A percentile compares a stretch with the other conserved stretches of the same genome.
Evolutionary conservation across 2,888 invertebrate species (phyloP).

Genomic region (Cheilosia grossa): DNA sequence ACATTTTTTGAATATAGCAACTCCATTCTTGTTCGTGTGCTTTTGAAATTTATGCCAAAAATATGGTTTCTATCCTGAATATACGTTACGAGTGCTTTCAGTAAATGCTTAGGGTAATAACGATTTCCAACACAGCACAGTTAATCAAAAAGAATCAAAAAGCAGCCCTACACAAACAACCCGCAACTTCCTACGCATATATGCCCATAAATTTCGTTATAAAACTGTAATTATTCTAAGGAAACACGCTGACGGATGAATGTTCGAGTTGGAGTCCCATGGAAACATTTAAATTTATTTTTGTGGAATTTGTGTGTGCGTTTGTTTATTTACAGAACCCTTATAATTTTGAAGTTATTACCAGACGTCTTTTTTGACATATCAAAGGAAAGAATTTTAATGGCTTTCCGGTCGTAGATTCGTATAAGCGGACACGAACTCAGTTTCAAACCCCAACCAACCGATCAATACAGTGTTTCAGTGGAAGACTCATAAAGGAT

Average conservation of each 20-base stretch:
- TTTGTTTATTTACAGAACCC: too few relatives aligned
- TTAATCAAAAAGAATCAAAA: conserved; percentile 15
- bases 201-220: background rate
- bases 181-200: background rate
- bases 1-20: background rate
- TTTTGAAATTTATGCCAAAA: background rate
- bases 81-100: conserved; percentile 5
- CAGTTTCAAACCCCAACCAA: too few relatives aligned
- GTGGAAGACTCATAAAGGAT: too few relatives aligned
- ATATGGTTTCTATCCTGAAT: background rate
- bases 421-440: background rate
- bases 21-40: background rate
- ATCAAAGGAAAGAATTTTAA: conserved; percentile 15
- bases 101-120: conserved; percentile 32
- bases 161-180: background rate
- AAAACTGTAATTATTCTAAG: background rate
- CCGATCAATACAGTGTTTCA: too few relatives aligned
- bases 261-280: background rate
- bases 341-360: background rate
- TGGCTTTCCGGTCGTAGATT: background rate
- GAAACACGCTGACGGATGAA: background rate
- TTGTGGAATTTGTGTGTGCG: background rate
- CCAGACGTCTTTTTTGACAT: background rate
- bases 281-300: background rate
- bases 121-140: conserved; percentile 19